These are phyloP conservation scores for Styela plicata DNA, from an alignment of 23 tunicate species.

Conservation along the genomic window DNA sequence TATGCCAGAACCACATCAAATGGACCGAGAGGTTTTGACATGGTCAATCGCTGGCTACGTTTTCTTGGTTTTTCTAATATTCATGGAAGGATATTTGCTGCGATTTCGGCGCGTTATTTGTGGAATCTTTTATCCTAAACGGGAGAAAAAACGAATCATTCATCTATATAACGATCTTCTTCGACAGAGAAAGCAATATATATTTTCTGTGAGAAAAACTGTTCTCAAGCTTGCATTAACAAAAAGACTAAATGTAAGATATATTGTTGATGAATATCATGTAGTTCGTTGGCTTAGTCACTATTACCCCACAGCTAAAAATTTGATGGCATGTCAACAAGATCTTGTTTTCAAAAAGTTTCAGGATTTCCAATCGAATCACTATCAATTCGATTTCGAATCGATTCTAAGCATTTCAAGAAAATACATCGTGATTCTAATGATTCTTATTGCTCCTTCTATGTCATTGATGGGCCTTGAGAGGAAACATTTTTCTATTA, in stretches of 20 bases:
- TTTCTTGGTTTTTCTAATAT: constrained; percentile 26
- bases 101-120: constrained; percentile 76
- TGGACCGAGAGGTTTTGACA: background rate
- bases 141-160: constrained; percentile 66
- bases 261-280: no score
- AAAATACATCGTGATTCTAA: no score
- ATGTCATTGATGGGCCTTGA: no score
- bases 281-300: no score
- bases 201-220: constrained; percentile 38
- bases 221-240: constrained; percentile 67
- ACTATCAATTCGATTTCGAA: no score
- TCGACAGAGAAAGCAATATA: constrained; percentile 62
- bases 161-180: constrained; percentile 72
- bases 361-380: no score
- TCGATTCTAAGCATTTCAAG: no score
- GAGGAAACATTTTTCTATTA: no score
- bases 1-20: constrained; percentile 34
- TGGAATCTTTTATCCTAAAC: constrained; percentile 45
- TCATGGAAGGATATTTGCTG: constrained; percentile 62
- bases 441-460: no score
- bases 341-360: no score
- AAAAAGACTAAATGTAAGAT: constrained; percentile 45
- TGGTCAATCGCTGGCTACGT: constrained; percentile 36
- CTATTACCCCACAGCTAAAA: no score
- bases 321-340: no score